These are phyloP conservation scores for Megalurothrips usitatus DNA, from an alignment of 2,888 invertebrate genomes.

Conservation along the genomic window DNA sequence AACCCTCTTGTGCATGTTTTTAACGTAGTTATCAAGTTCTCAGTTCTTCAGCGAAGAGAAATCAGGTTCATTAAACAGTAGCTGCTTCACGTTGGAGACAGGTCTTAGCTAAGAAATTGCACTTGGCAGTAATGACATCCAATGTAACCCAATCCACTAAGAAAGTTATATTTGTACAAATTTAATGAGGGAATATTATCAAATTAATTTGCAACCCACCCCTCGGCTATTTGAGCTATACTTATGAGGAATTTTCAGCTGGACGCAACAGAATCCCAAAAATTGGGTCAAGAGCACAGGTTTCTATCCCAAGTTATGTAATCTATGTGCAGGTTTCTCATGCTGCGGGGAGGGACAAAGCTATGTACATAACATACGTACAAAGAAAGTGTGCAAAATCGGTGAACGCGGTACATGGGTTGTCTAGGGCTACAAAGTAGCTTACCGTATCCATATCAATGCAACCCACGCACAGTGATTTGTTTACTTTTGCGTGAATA, in stretches of 20 bases:
- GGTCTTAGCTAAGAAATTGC: not conserved
- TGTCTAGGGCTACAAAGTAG: not conserved
- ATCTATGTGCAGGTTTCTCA: not conserved
- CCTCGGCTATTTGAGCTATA: too few species aligned
- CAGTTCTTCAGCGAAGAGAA: slow-evolving; percentile 9
- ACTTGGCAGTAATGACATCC: too few species aligned
- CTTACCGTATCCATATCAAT: not conserved
- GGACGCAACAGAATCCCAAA: too few species aligned
- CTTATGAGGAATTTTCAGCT: too few species aligned
- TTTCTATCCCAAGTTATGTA: not conserved
- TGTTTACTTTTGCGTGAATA: not conserved
- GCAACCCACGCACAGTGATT: not conserved
- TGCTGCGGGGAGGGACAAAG: slow-evolving; percentile 7
- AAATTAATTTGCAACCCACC: too few species aligned
- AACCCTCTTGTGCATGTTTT: too few species aligned
- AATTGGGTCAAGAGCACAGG: too few species aligned
- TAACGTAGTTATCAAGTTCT: not conserved
- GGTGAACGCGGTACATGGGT: not conserved
- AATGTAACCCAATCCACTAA: too few species aligned
- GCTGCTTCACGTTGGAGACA: not conserved
- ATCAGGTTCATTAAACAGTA: not conserved
- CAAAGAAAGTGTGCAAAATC: not conserved
- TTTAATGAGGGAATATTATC: too few species aligned
- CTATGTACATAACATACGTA: slow-evolving; percentile 15
- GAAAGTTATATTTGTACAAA: too few species aligned